phyloP scores from a whole-genome alignment of 2,113 vertebrate species.

The Saccopteryx leptura region DNA sequence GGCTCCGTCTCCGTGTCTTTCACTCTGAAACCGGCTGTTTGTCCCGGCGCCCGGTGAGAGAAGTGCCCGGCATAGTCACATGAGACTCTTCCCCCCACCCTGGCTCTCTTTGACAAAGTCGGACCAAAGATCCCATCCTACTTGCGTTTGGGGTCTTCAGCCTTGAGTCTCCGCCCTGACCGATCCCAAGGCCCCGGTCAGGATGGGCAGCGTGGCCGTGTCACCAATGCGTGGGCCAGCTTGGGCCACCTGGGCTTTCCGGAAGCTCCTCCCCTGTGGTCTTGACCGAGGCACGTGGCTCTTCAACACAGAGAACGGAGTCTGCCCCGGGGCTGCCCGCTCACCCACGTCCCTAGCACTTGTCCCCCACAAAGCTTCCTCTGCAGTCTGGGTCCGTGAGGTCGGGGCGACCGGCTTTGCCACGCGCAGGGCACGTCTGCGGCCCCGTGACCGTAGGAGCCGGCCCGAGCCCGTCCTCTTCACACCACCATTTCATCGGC shows the following conservation, averaged over 20 bases:
- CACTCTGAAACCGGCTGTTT: background rate
- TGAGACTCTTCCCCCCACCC: background rate
- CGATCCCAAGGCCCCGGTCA: background rate
- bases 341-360: background rate
- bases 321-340: background rate
- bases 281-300: background rate
- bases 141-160: background rate
- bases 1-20: rapidly evolving
- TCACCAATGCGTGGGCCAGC: rapidly evolving
- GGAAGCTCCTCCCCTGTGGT: background rate
- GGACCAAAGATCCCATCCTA: background rate
- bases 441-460: background rate
- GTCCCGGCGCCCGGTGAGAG: background rate
- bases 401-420: background rate
- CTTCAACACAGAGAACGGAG: background rate
- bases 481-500: constrained; percentile 64
- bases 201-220: rapidly evolving
- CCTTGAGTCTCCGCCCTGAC: background rate
- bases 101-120: rapidly evolving
- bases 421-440: rapidly evolving
- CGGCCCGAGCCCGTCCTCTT: background rate
- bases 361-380: background rate
- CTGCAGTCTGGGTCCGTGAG: background rate
- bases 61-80: rapidly evolving
- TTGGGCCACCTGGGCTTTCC: rapidly evolving